Base-by-base conservation (phyloP, 2,888 invertebrate genomes). In the Scaptomyza cyrtandrae region DNA sequence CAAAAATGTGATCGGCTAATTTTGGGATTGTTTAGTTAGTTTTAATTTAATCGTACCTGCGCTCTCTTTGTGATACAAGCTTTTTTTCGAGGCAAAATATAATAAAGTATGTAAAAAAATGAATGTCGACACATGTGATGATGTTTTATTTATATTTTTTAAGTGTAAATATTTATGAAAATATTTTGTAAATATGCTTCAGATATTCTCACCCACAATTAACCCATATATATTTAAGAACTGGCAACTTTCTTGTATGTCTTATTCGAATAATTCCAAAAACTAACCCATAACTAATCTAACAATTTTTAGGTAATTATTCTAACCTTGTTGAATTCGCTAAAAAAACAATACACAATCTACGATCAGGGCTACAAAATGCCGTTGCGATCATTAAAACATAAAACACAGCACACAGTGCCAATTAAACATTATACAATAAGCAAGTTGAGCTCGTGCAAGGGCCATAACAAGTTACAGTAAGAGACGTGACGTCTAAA, bases 351-450 rank as follows among this genome's bases (percentile, higher is more conserved):
- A 37, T n/a, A 43, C 43, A 58, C 65, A 62, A 65, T 66, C 54
- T 48, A 45, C 41, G 61, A 72, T 74, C 58, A 16, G 37, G 37
- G 43, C 33, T 37, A 5, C 5, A 24, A 24, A 24, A 24, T 24
- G 74, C 65, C 66, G 70, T 59, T 44, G 41, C 58, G 43, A 41
- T 19, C 58, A 52, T 71, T 33, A 67, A 74, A 78, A 60, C 43
- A 52, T 50, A 43, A 35, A 37, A 33, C 24, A 52, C 37, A 19
- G 31, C 31, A n/a, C 35, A 35, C 35, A 10, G 24, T 6, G 39
- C 14, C 66, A 80, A 80, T 85, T 82, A 72, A 76, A 64, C 35
- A 69, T 78, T 71, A 37, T 81, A 71, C 82, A 82, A 78, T 67
- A 57, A 33, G 43, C 43, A 62, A 16, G 50, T 35, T 24, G 31